Conservation (phyloP, 2,888 invertebrate genomes). For the Allophyes oxyacanthae region DNA sequence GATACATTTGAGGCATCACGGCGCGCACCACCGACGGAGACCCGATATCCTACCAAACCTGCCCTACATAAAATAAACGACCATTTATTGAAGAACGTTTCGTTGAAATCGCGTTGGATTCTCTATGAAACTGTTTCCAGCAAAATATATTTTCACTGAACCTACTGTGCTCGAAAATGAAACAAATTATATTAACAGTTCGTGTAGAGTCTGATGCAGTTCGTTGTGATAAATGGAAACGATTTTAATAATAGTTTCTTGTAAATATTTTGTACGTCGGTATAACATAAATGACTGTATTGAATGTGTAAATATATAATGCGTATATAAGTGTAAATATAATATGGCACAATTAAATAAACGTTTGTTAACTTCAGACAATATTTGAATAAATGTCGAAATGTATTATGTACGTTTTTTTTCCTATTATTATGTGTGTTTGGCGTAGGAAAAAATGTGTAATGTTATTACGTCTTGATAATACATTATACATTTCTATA, state of each 20-base stretch:
- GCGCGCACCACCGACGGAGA: conserved; percentile 80
- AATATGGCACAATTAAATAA: conserved; percentile 66
- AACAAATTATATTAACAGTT: conserved; percentile 14
- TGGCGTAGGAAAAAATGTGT: no score
- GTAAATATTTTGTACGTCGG: conserved; percentile 69
- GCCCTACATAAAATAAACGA: conserved; percentile 80
- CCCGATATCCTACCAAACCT: conserved; percentile 76
- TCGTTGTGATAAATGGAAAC: conserved; percentile 30
- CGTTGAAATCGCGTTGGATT: conserved; percentile 49
- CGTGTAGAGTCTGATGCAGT: conserved; percentile 27
- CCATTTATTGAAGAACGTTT: conserved; percentile 42
- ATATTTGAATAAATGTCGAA: conserved; percentile 56
- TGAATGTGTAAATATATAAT: conserved; percentile 79
- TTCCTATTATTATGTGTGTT: no score
- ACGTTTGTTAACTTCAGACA: conserved; percentile 79
- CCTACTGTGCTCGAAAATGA: conserved; percentile 10
- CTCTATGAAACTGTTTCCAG: conserved; percentile 15
- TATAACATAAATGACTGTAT: conserved; percentile 67
- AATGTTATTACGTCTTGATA: no score
- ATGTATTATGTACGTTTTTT: neutral
- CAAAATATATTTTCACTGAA: conserved; percentile 20
- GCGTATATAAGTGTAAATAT: conserved; percentile 71
- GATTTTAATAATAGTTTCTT: conserved; percentile 33
- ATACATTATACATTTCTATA: no score
- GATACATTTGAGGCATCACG: conserved; percentile 85